These are phyloP conservation scores for Copidosoma floridanum DNA, from an alignment of 1,140 invertebrate genomes.

Conservation along the genomic window DNA sequence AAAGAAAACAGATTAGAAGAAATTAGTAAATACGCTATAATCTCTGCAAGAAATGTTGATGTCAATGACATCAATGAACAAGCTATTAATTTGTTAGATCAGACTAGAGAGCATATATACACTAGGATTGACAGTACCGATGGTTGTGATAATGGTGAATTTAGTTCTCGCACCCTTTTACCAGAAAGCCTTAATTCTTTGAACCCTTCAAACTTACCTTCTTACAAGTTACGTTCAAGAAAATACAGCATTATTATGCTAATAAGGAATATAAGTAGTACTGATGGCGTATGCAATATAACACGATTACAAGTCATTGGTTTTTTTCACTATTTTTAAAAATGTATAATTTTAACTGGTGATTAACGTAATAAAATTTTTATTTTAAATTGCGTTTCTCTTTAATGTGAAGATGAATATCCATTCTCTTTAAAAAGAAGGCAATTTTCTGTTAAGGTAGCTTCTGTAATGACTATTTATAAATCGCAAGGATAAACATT, in stretches of 20 bases:
- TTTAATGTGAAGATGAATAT: not conserved
- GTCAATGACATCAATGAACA: too few species aligned
- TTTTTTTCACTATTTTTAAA: not conserved
- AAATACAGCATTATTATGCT: not conserved
- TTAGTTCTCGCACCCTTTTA: too few species aligned
- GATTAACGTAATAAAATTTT: not conserved
- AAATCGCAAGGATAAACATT: too few species aligned
- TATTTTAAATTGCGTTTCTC: not conserved
- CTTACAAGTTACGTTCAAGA: not conserved
- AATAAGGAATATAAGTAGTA: not conserved
- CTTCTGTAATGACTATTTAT: not conserved
- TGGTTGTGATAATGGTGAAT: not conserved
- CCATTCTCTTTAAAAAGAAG: not conserved
- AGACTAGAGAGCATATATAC: not conserved
- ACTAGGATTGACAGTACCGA: constrained; percentile 7
- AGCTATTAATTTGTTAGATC: constrained; percentile 10
- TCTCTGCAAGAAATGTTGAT: too few species aligned
- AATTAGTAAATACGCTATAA: not conserved
- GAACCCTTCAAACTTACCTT: not conserved
- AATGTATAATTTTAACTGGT: constrained; percentile 2
- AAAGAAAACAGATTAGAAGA: not conserved
- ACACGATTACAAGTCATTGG: not conserved
- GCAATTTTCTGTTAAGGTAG: not conserved
- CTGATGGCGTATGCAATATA: not conserved
- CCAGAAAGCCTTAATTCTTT: not conserved